These are phyloP conservation scores for Cremastinae sp. DNA, from an alignment of 2,888 invertebrate genomes.

Conservation along the genomic window DNA sequence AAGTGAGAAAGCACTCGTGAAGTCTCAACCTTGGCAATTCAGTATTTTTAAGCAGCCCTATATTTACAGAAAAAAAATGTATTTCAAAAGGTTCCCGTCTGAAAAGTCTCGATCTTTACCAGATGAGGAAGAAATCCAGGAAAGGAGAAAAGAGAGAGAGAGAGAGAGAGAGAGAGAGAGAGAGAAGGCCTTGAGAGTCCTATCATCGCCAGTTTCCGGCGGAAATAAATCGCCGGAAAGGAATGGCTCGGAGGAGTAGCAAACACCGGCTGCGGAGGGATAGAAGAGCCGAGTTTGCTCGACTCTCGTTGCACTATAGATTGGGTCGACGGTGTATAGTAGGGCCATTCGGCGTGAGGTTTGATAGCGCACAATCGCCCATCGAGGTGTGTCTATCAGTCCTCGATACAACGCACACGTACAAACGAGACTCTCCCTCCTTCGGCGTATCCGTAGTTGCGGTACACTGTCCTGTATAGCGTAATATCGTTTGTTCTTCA, in stretches of 20 bases:
- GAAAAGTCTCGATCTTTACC: slow-evolving; percentile 44
- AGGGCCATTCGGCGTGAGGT: slow-evolving; percentile 33
- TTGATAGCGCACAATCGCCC: slow-evolving; percentile 46
- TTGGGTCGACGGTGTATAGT: slow-evolving; percentile 9
- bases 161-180: slow-evolving; percentile 1
- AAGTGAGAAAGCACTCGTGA: no score
- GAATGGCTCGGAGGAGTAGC: slow-evolving; percentile 59
- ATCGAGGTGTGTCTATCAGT: slow-evolving; percentile 21
- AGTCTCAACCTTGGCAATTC: no score
- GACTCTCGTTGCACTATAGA: slow-evolving; percentile 26
- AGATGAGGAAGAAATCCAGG: slow-evolving; percentile 45
- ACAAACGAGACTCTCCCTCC: background rate
- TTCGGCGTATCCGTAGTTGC: background rate
- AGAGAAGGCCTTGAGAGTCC: slow-evolving; percentile 41
- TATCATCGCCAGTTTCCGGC: slow-evolving; percentile 59
- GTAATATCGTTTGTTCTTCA: slow-evolving; percentile 34
- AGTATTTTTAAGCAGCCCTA: no score
- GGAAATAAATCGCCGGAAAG: slow-evolving; percentile 66
- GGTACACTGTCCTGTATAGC: slow-evolving; percentile 25
- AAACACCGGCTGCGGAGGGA: slow-evolving; percentile 59
- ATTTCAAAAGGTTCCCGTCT: background rate
- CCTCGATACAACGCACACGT: slow-evolving; percentile 5
- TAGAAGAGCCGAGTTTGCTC: slow-evolving; percentile 12
- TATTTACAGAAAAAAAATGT: no score
- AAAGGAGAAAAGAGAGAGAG: background rate